Percentiles rank a stretch among this genome's conserved stretches.
Evolutionary conservation across 30 jellyfish, hydroid and myxozoan genomes (phyloP).

Genomic region (Mastigias papua): DNA sequence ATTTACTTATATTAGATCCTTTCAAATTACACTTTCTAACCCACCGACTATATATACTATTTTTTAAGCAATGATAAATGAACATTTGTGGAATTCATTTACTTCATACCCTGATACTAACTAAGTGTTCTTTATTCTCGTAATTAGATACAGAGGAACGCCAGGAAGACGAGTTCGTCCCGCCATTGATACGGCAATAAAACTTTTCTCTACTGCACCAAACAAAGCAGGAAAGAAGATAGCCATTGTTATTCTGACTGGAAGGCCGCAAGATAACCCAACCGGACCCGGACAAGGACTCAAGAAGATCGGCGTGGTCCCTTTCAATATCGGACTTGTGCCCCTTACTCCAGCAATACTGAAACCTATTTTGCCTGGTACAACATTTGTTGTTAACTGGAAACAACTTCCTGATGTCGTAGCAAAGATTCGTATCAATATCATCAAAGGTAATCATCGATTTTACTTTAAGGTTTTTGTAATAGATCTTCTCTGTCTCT

Average conservation of each 20-base stretch:
- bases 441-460: conserved; percentile 48
- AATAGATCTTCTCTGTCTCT: too few relatives aligned
- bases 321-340: conserved; percentile 39
- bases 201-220: conserved; percentile 63
- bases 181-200: conserved; percentile 47
- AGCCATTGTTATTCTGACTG: conserved; percentile 45
- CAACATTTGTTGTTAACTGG: conserved; percentile 33
- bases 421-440: background rate
- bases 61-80: too few relatives aligned
- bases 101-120: too few relatives aligned
- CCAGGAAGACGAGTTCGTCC: conserved; percentile 70
- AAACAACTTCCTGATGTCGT: conserved; percentile 21
- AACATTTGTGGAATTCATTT: too few relatives aligned
- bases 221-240: conserved; percentile 56
- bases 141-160: conserved; percentile 39
- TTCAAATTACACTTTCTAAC: too few relatives aligned
- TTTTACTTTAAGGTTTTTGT: too few relatives aligned
- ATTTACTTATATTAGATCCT: too few relatives aligned
- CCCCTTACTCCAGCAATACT: conserved; percentile 39
- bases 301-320: conserved; percentile 26
- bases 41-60: too few relatives aligned
- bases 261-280: conserved; percentile 46
- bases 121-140: too few relatives aligned
- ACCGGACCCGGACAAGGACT: conserved; percentile 6
- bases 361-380: conserved; percentile 29